Evolutionary conservation across 2,888 invertebrate genomes (phyloP).

Genomic region (Idaea aversata): DNA sequence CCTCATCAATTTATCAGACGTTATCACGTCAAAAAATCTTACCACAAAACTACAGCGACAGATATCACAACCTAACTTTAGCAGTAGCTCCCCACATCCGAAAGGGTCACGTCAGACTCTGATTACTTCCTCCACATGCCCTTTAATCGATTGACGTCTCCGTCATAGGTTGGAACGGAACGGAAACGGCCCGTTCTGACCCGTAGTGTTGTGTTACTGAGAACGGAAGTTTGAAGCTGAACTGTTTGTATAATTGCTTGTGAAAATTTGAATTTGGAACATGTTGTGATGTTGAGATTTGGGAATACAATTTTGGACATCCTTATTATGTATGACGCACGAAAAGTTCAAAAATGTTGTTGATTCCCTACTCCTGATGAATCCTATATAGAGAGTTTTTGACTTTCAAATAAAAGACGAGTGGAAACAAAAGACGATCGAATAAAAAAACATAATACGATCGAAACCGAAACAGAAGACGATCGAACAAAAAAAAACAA

Average conservation of each 20-base stretch:
- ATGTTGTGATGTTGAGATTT: neutral
- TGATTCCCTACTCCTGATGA: neutral
- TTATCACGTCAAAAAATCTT: too few species aligned
- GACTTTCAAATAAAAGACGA: too few species aligned
- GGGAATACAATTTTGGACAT: neutral
- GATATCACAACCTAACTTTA: constrained; percentile 8
- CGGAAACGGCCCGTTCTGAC: neutral
- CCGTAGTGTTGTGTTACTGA: neutral
- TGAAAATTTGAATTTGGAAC: neutral
- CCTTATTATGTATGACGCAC: neutral
- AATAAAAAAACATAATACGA: too few species aligned
- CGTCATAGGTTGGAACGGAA: constrained; percentile 15
- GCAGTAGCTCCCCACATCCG: constrained; percentile 18
- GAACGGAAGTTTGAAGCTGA: neutral
- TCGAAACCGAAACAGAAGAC: too few species aligned
- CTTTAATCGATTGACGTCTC: constrained; percentile 27
- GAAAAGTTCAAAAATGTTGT: neutral
- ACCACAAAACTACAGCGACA: too few species aligned
- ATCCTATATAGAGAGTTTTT: constrained; percentile 4
- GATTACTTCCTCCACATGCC: constrained; percentile 31
- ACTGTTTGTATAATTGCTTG: neutral
- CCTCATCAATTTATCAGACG: too few species aligned
- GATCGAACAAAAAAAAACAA: too few species aligned
- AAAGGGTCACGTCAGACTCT: constrained; percentile 29
- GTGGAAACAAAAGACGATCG: too few species aligned